A percentile compares a stretch with the other conserved stretches of the same genome.
Evolutionary conservation across 2,113 vertebrate species (phyloP).

Genomic region (Taxidea taxus): DNA sequence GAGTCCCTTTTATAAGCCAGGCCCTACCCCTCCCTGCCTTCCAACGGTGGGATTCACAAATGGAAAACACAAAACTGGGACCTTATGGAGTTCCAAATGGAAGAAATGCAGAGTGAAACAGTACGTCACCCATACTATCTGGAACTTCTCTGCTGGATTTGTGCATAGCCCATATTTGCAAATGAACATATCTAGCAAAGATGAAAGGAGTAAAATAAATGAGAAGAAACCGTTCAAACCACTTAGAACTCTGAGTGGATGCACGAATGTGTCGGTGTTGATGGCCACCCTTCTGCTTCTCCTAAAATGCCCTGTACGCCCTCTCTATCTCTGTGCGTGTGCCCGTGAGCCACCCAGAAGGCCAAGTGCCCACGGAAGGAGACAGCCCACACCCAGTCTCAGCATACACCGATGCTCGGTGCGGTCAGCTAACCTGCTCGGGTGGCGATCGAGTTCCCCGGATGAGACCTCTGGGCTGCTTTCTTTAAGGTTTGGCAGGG

Average conservation of each 20-base stretch:
- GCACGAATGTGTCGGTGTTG: rapidly evolving
- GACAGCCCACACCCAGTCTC: neutral
- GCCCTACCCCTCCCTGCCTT: neutral
- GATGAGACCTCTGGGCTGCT: neutral
- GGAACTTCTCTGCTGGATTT: neutral
- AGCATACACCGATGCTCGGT: neutral
- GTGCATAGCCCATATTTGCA: neutral
- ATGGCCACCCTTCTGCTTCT: neutral
- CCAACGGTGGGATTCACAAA: neutral
- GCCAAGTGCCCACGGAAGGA: neutral
- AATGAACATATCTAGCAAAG: neutral
- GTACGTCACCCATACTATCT: neutral
- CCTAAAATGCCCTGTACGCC: neutral
- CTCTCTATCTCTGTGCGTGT: rapidly evolving
- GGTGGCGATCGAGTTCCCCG: neutral
- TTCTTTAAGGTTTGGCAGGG: neutral
- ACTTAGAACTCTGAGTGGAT: neutral
- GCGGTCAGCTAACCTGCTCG: neutral
- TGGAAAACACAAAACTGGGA: neutral
- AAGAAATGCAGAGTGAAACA: neutral
- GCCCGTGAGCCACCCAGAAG: neutral
- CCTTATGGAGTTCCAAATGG: neutral
- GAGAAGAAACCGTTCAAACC: neutral
- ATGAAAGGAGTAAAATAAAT: neutral
- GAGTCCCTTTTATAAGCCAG: neutral